Conservation (phyloP, 2,888 invertebrate species). For the Ophonus ardosiacus region DNA sequence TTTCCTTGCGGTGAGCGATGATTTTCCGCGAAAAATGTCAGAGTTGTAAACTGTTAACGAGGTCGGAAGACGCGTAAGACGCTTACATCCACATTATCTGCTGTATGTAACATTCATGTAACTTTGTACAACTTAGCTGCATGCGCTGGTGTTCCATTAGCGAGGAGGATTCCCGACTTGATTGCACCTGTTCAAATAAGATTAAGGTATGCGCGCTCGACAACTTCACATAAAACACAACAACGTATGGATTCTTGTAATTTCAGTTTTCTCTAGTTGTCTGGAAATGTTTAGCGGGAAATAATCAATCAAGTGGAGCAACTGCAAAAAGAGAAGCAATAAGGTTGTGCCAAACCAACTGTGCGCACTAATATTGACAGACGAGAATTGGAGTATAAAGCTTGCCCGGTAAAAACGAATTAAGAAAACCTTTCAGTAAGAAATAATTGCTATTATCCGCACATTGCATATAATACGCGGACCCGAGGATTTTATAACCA, state of each 20-base stretch:
- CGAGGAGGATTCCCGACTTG: constrained; percentile 23
- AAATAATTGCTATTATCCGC: constrained; percentile 12
- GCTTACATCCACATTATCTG: constrained; percentile 58
- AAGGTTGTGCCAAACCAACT: constrained; percentile 27
- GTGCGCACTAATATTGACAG: constrained; percentile 26
- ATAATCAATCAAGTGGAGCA: constrained; percentile 43
- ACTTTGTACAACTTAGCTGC: constrained; percentile 52
- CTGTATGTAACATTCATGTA: constrained; percentile 59
- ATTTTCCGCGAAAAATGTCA: not conserved
- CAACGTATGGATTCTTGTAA: not conserved
- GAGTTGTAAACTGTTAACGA: constrained; percentile 15
- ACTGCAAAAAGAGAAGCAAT: constrained; percentile 33
- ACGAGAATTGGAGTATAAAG: not conserved
- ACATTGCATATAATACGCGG: no score
- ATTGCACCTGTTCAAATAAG: constrained; percentile 56
- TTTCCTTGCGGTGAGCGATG: not conserved
- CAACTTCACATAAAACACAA: constrained; percentile 9
- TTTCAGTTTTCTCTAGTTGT: constrained; percentile 7
- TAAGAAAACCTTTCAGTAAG: not conserved
- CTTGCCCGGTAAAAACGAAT: not conserved
- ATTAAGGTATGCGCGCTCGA: not conserved
- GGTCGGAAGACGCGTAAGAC: constrained; percentile 34
- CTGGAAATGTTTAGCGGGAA: constrained; percentile 22
- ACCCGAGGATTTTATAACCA: no score
- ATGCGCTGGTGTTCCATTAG: constrained; percentile 54